These are phyloP conservation scores for Pinctada fucata DNA, from an alignment of 2,888 invertebrate genomes.

Conservation along the genomic window DNA sequence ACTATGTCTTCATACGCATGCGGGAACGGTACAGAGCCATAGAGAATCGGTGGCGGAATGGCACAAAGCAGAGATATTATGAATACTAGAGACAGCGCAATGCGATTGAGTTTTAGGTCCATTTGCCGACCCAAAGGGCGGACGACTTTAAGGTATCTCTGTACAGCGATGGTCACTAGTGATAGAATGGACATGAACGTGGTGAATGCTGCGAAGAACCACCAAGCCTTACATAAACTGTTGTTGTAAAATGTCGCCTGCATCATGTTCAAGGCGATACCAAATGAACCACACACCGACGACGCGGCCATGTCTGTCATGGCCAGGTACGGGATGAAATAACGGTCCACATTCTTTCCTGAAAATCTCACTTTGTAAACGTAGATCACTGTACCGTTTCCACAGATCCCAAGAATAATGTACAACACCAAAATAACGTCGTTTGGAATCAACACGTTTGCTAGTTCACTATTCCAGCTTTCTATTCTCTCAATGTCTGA, in stretches of 20 bases:
- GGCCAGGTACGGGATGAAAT: constrained; percentile 31
- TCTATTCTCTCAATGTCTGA: neutral
- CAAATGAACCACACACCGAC: constrained; percentile 18
- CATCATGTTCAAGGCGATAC: constrained; percentile 24
- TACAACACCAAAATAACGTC: constrained; percentile 21
- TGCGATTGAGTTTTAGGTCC: constrained; percentile 16
- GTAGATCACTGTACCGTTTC: constrained; percentile 25
- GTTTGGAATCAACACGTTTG: constrained; percentile 16
- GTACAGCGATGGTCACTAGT: constrained; percentile 18
- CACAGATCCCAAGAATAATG: constrained; percentile 12
- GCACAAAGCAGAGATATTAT: neutral
- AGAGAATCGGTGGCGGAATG: constrained; percentile 11
- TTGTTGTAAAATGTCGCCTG: constrained; percentile 17
- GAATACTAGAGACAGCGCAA: constrained; percentile 5
- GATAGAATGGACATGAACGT: constrained; percentile 25
- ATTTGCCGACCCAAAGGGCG: constrained; percentile 23
- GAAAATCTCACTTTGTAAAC: constrained; percentile 27
- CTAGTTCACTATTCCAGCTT: constrained; percentile 27
- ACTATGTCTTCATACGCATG: neutral
- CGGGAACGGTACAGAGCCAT: constrained; percentile 27
- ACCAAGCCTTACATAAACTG: constrained; percentile 21
- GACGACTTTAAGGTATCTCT: constrained; percentile 26
- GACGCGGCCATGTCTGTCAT: constrained; percentile 12
- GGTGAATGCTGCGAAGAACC: constrained; percentile 23
- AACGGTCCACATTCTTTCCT: constrained; percentile 30